These are phyloP conservation scores for Drosophila pegasa DNA, from an alignment of 2,888 invertebrate species.

Conservation along the genomic window DNA sequence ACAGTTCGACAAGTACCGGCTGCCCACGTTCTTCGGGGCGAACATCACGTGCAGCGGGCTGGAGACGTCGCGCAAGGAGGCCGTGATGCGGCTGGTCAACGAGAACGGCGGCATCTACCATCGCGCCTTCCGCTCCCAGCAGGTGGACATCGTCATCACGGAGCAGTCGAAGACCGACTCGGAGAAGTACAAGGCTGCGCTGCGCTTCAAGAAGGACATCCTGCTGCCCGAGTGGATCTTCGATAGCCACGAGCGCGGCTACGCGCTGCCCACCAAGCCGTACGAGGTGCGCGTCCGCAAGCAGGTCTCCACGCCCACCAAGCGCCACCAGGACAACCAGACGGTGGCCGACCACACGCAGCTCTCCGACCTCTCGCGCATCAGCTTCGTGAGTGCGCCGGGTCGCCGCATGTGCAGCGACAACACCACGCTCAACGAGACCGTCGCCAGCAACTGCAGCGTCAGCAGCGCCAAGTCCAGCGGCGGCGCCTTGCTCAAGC, in stretches of 20 bases:
- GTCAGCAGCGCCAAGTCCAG: slow-evolving; percentile 19
- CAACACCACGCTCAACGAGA: slow-evolving; percentile 69
- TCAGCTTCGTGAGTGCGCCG: slow-evolving; percentile 64
- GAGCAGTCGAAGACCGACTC: slow-evolving; percentile 81
- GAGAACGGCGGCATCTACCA: slow-evolving; percentile 89
- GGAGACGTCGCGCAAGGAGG: slow-evolving; percentile 81
- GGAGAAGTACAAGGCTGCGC: slow-evolving; percentile 83
- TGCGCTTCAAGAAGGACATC: slow-evolving; percentile 86
- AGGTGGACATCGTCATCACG: slow-evolving; percentile 83
- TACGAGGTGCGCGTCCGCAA: slow-evolving; percentile 87
- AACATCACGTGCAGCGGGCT: slow-evolving; percentile 91
- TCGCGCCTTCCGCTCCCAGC: slow-evolving; percentile 84
- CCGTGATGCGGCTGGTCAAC: slow-evolving; percentile 88
- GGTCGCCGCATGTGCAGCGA: slow-evolving; percentile 66
- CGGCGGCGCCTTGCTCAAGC: slow-evolving; percentile 44
- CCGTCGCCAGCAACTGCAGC: slow-evolving; percentile 46
- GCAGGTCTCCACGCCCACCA: slow-evolving; percentile 90
- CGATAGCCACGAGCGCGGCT: slow-evolving; percentile 90
- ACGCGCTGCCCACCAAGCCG: slow-evolving; percentile 87
- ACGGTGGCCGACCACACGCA: slow-evolving; percentile 70
- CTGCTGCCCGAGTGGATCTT: slow-evolving; percentile 92
- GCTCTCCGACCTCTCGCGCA: slow-evolving; percentile 82
- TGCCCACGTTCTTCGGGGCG: slow-evolving; percentile 91
- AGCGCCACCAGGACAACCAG: slow-evolving; percentile 83
- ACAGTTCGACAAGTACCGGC: slow-evolving; percentile 87